Conservation (phyloP, 2,888 invertebrate genomes). For the Drosophila crucigera region DNA sequence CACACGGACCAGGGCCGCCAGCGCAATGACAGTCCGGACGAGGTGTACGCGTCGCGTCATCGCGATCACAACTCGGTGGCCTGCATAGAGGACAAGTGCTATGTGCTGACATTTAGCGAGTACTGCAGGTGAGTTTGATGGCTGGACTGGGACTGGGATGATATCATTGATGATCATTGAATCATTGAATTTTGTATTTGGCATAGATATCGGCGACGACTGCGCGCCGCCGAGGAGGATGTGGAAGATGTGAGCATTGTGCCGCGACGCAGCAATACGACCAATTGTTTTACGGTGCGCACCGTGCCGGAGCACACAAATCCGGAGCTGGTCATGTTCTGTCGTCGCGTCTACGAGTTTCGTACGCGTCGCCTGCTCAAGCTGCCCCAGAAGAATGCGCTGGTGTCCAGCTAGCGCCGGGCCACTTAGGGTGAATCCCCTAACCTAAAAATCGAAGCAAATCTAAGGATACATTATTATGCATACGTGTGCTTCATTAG, state of each 20-base stretch:
- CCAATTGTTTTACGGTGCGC: conserved; percentile 87
- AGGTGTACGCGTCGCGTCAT: conserved; percentile 98
- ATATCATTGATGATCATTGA: neutral
- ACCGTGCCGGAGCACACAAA: conserved; percentile 88
- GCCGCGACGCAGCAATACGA: conserved; percentile 87
- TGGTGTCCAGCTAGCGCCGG: conserved; percentile 54
- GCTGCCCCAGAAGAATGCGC: conserved; percentile 83
- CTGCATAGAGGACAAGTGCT: conserved; percentile 99
- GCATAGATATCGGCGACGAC: conserved; percentile 92
- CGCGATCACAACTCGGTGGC: conserved; percentile 98
- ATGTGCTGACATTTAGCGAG: conserved; percentile 97
- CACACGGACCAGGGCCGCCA: conserved; percentile 96
- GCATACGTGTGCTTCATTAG: conserved; percentile 36
- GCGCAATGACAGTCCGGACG: conserved; percentile 92
- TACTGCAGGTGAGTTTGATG: conserved; percentile 92
- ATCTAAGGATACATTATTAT: conserved; percentile 1
- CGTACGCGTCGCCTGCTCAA: conserved; percentile 89
- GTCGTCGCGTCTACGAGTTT: conserved; percentile 97
- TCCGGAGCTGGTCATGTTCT: conserved; percentile 96
- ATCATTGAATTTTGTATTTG: neutral
- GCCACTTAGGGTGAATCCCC: conserved; percentile 15
- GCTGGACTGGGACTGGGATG: neutral
- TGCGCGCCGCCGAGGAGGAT: conserved; percentile 92
- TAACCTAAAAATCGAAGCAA: neutral
- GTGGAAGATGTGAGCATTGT: conserved; percentile 91